Evolutionary conservation across 2,113 vertebrate genomes (phyloP).

Genomic region (Trachemys scripta): DNA sequence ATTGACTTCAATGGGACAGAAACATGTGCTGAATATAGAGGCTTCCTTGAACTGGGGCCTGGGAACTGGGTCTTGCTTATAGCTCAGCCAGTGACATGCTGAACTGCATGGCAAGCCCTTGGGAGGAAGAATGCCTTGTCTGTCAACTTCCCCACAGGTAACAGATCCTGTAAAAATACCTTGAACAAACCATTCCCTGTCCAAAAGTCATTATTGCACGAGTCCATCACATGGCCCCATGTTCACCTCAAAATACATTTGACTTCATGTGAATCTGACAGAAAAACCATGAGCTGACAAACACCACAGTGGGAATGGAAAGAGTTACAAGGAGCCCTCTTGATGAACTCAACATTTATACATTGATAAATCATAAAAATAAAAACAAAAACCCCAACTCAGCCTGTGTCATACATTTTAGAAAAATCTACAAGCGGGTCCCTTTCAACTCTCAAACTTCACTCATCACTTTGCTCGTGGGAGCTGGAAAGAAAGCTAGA

Average conservation of each 20-base stretch:
- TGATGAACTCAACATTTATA: constrained; percentile 18
- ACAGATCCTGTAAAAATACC: background rate
- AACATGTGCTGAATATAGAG: background rate
- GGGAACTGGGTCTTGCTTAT: background rate
- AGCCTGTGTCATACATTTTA: background rate
- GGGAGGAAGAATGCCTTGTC: background rate
- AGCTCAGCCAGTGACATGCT: accelerated
- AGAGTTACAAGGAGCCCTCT: background rate
- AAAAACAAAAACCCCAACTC: background rate
- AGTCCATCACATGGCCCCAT: background rate
- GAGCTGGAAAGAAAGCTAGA: constrained; percentile 2
- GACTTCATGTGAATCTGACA: background rate
- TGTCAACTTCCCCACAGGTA: background rate
- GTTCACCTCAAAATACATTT: background rate
- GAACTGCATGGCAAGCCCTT: background rate
- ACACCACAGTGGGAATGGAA: background rate
- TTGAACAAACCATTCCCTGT: background rate
- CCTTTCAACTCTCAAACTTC: constrained; percentile 48
- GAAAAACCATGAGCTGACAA: background rate
- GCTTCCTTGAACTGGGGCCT: background rate
- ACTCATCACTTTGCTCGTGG: constrained; percentile 31
- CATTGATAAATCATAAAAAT: constrained; percentile 28
- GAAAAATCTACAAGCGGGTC: constrained; percentile 5
- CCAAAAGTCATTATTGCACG: background rate
- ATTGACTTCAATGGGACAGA: background rate